Evolutionary conservation across 2,888 invertebrate species (phyloP).

Genomic region (Podabrus alpinus): DNA sequence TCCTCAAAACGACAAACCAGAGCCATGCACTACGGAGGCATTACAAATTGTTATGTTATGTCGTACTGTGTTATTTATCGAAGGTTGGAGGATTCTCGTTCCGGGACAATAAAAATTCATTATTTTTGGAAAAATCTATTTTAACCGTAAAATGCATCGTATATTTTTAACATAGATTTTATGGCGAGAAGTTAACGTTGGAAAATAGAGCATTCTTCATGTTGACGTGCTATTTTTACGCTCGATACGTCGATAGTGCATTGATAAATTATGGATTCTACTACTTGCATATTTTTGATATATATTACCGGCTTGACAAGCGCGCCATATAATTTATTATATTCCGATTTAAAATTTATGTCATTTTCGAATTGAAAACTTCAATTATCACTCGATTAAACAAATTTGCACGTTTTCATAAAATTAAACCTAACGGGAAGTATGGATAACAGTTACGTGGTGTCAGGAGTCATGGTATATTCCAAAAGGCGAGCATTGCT

Average conservation of each 20-base stretch:
- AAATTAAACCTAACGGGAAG: too few species aligned
- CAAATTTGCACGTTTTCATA: neutral
- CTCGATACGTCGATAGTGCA: neutral
- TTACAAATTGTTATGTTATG: neutral
- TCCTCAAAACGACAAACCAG: neutral
- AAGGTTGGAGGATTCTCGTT: neutral
- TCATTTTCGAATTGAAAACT: neutral
- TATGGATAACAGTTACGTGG: too few species aligned
- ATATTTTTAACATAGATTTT: neutral
- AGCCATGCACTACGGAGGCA: neutral
- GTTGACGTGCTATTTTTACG: neutral
- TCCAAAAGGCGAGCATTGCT: neutral
- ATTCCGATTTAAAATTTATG: neutral
- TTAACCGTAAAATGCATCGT: neutral
- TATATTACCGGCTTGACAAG: neutral
- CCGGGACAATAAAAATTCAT: neutral
- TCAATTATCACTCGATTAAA: neutral
- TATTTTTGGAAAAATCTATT: neutral
- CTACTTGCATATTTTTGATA: neutral
- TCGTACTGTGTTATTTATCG: neutral
- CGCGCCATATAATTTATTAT: neutral
- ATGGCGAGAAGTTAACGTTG: neutral
- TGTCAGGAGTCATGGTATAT: neutral
- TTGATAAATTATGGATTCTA: neutral
- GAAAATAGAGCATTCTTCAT: neutral